phyloP scores from a whole-genome alignment of 2,888 invertebrate species.

The Imbricaverruca yamaguchii region DNA sequence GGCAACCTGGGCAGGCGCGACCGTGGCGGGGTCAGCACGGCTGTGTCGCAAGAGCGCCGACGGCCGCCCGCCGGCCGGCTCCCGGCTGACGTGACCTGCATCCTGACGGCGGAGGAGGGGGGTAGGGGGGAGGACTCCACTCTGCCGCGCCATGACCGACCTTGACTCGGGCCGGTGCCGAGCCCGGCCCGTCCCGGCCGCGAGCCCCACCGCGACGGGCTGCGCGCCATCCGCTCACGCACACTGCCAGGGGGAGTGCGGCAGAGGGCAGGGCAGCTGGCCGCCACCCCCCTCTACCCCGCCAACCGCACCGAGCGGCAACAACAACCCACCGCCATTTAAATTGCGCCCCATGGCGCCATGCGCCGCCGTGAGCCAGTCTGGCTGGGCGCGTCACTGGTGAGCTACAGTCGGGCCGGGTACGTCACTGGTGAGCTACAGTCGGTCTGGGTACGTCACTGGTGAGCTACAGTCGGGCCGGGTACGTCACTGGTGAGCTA shows the following conservation, averaged over 20 bases:
- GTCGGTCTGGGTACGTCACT: too few species aligned
- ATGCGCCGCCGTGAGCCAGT: too few species aligned
- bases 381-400: too few species aligned
- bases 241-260: background rate
- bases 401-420: too few species aligned
- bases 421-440: too few species aligned
- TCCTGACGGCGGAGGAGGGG: background rate
- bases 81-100: conserved; percentile 1
- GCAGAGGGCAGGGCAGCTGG: background rate
- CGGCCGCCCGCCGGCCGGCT: background rate
- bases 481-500: too few species aligned
- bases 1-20: background rate
- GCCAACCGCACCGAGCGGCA: background rate
- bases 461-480: too few species aligned
- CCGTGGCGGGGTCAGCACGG: background rate
- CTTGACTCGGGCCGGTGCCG: conserved; percentile 16
- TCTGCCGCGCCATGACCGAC: background rate
- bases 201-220: background rate
- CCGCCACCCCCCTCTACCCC: background rate
- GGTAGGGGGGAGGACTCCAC: background rate
- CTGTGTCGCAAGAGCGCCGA: background rate
- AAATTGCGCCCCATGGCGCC: background rate
- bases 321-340: background rate
- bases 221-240: background rate
- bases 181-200: background rate